A percentile compares a stretch with the other conserved stretches of the same genome.
Evolutionary conservation across 2,113 vertebrate species (phyloP).

Genomic region (Suncus etruscus): DNA sequence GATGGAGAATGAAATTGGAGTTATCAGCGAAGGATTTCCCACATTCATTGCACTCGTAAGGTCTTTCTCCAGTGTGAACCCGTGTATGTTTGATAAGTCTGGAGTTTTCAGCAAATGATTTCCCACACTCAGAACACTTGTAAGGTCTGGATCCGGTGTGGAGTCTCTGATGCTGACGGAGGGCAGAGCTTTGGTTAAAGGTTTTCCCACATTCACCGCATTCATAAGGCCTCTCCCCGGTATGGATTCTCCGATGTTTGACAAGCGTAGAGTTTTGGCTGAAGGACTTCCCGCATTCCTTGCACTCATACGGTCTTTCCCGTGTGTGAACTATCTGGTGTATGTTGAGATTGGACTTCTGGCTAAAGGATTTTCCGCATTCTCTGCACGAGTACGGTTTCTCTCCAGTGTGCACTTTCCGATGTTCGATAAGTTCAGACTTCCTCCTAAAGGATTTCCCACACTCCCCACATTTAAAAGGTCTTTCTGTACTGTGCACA

Average conservation of each 20-base stretch:
- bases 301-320: conserved; percentile 39
- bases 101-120: conserved; percentile 48
- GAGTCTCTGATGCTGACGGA: conserved; percentile 45
- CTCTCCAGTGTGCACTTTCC: conserved; percentile 54
- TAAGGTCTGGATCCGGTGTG: conserved; percentile 43
- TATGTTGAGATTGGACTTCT: conserved; percentile 28
- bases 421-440: conserved; percentile 30
- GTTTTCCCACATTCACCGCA: conserved; percentile 27
- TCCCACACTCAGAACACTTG: conserved; percentile 38
- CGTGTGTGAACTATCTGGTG: conserved; percentile 58
- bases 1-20: conserved; percentile 48
- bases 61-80: conserved; percentile 39
- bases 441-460: conserved; percentile 57
- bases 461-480: not conserved
- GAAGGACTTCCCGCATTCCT: conserved; percentile 45
- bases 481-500: not conserved
- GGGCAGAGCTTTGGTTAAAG: conserved; percentile 16
- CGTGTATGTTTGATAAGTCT: conserved; percentile 50
- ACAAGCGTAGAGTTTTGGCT: not conserved
- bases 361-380: conserved; percentile 46
- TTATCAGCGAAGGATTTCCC: conserved; percentile 58
- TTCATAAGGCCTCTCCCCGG: conserved; percentile 49
- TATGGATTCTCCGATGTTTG: conserved; percentile 28
- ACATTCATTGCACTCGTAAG: conserved; percentile 40
- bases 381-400: conserved; percentile 32